Evolutionary conservation across 2,888 invertebrate genomes (phyloP).

Genomic region (Nymphalis polychloros): DNA sequence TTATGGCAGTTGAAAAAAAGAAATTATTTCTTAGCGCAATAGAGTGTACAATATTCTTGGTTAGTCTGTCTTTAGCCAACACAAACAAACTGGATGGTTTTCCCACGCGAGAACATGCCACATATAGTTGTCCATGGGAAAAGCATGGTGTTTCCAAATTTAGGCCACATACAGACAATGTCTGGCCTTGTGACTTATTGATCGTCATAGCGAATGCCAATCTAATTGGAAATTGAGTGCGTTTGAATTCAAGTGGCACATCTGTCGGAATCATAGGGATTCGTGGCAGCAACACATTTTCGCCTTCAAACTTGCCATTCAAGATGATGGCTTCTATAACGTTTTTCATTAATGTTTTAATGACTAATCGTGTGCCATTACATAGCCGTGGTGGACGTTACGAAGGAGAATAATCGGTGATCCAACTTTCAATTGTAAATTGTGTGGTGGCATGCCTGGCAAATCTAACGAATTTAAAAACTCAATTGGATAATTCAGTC

Average conservation of each 20-base stretch:
- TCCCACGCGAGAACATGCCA: constrained; percentile 24
- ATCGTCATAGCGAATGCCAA: neutral
- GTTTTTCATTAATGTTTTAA: constrained; percentile 32
- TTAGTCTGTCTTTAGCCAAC: too few species aligned
- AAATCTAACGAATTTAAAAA: constrained; percentile 39
- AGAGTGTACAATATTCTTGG: too few species aligned
- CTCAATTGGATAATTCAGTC: constrained; percentile 29
- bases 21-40: too few species aligned
- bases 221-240: neutral
- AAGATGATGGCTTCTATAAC: too few species aligned
- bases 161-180: constrained; percentile 27
- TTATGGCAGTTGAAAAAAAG: too few species aligned
- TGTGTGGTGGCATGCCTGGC: constrained; percentile 39
- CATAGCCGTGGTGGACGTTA: constrained; percentile 35
- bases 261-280: too few species aligned
- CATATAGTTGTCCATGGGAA: constrained; percentile 35
- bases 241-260: too few species aligned
- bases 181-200: too few species aligned
- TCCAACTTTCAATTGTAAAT: constrained; percentile 38
- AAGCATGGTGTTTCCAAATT: constrained; percentile 33
- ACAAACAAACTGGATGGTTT: too few species aligned
- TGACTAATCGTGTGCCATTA: constrained; percentile 31
- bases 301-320: too few species aligned
- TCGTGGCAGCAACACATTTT: too few species aligned
- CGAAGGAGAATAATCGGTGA: constrained; percentile 37